Conservation (phyloP, 1,140 invertebrate species). For the Lepidotrigona ventralis region DNA sequence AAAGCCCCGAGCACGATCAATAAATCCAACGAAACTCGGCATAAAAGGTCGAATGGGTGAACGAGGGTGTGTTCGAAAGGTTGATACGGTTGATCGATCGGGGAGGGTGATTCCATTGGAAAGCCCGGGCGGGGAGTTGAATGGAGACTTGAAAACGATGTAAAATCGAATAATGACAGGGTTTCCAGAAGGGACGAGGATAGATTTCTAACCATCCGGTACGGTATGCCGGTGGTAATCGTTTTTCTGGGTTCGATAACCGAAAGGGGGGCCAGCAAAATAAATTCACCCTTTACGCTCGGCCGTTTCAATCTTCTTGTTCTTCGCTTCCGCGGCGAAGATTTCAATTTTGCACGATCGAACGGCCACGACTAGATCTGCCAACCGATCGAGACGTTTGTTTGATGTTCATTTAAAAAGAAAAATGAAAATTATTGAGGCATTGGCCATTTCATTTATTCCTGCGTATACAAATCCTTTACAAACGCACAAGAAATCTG, state of each 20-base stretch:
- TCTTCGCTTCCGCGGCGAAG: background rate
- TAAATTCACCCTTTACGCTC: background rate
- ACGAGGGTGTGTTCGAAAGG: constrained; percentile 54
- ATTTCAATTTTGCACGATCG: background rate
- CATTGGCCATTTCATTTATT: too few species aligned
- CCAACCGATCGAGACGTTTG: too few species aligned
- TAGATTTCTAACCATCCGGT: constrained; percentile 8
- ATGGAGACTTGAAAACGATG: constrained; percentile 31
- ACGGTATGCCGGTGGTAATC: constrained; percentile 15
- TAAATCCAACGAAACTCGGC: constrained; percentile 55
- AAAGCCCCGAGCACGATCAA: constrained; percentile 52
- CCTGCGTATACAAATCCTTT: too few species aligned
- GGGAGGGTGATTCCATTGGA: constrained; percentile 45
- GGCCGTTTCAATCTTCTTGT: background rate
- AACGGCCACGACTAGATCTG: too few species aligned
- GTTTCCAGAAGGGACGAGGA: background rate
- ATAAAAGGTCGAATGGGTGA: constrained; percentile 60
- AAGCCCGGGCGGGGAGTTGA: constrained; percentile 15
- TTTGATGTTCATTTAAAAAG: too few species aligned
- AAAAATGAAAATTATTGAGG: too few species aligned
- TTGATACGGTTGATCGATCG: constrained; percentile 58
- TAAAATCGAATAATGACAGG: constrained; percentile 37
- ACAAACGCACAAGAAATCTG: too few species aligned
- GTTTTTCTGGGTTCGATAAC: background rate
- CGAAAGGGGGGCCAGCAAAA: background rate